Conservation (phyloP, 1,140 invertebrate species). For the Rhopalosiphum padi region DNA sequence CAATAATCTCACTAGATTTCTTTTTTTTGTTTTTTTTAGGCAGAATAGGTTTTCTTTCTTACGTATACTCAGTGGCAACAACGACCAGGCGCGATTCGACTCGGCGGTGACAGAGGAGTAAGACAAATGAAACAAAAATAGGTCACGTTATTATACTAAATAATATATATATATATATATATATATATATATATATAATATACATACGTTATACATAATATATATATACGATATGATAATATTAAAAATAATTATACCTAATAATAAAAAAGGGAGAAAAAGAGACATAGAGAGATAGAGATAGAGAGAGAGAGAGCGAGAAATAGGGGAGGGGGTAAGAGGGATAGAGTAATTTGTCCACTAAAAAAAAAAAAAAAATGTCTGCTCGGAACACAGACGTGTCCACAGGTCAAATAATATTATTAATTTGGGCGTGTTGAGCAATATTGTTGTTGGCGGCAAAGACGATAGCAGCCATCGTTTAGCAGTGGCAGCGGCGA, state of each 20-base stretch:
- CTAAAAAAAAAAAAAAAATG: constrained; percentile 15
- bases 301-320: neutral
- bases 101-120: neutral
- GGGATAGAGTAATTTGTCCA: constrained; percentile 16
- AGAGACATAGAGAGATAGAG: neutral
- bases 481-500: neutral
- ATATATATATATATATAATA: neutral
- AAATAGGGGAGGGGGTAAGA: neutral
- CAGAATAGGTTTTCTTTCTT: neutral
- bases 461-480: neutral
- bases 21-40: constrained; percentile 5
- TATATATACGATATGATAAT: neutral
- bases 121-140: neutral
- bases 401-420: neutral
- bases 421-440: constrained; percentile 49
- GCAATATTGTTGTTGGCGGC: constrained; percentile 8
- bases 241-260: neutral
- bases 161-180: neutral
- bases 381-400: neutral
- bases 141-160: neutral
- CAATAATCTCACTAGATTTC: constrained; percentile 27
- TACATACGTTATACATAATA: neutral
- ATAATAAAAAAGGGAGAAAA: neutral
- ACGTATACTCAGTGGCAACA: neutral
- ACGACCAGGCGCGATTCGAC: neutral